Evolutionary conservation across 2,888 invertebrate genomes (phyloP), one percentile per base, ranked within the genome.

Genomic region (Synergus laeviventris): DNA sequence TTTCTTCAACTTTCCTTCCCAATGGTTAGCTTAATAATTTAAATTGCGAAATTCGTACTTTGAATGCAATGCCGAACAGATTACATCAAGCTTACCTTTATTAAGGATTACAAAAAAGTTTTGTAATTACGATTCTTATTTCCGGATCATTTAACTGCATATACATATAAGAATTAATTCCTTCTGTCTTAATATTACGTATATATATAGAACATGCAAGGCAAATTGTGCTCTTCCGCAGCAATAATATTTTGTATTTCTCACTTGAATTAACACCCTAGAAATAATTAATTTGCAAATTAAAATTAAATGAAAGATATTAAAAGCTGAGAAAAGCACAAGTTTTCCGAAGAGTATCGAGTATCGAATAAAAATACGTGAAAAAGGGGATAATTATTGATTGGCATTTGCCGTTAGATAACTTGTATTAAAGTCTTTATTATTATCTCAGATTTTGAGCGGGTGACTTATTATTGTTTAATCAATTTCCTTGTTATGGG

Each of bases 371-470:
- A 76, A 81, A 80, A 80, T 14, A 79, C 73, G 76, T 81, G 77
- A 82, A 78, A 83, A 80, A 78, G 79, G 81, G 78, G 81, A 75
- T 77, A 78, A 81, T 77, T 79, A 76, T 78, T 82, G 79, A 81
- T 66, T 80, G 81, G 81, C 79, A 60, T 74, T 74, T 66, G 85
- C 85, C 85, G 79, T 86, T 87, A 86, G 83, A 78, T 87, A 85
- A 86, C 85, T 87, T 87, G 87, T 89, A 89, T 89, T 90, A 89
- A 90, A 90, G 85, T 86, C 88, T 87, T 89, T 88, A 88, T 89
- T 90, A 89, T 89, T 88, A 89, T 88, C 87, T 89, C 86, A 87
- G 85, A 87, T 86, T 84, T 88, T 89, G 88, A 89, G 89, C 87
- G 87, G 84, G 83, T 87, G 83, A 83, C 83, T 87, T 84, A 83